Conservation (phyloP, 2,797 vertebrate species). For the Falco naumanni region DNA sequence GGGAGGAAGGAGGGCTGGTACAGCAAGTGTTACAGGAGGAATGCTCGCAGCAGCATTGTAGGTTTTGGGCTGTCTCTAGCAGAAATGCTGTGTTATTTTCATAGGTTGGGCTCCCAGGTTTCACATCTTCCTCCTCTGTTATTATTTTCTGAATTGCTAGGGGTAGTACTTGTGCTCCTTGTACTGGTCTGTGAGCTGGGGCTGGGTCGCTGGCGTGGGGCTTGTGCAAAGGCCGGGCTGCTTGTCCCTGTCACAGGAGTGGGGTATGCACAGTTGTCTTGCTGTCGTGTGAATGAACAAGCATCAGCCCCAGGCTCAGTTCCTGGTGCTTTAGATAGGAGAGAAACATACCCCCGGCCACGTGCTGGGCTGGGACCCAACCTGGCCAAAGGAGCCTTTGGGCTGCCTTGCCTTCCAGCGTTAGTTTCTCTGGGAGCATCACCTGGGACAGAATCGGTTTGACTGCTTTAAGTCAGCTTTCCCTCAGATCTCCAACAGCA, state of each 20-base stretch:
- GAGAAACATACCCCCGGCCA: not conserved
- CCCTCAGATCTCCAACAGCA: not conserved
- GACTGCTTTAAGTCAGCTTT: not conserved
- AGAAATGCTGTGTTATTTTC: not conserved
- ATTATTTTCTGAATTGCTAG: not conserved
- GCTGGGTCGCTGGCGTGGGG: fast-evolving
- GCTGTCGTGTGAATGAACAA: fast-evolving
- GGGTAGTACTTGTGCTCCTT: not conserved
- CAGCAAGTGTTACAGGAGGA: not conserved
- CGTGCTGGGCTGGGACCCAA: not conserved
- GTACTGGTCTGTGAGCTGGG: not conserved
- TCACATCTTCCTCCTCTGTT: not conserved
- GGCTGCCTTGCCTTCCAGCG: not conserved
- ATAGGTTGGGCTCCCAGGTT: not conserved
- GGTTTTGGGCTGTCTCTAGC: not conserved
- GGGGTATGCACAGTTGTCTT: not conserved
- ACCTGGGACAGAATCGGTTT: not conserved
- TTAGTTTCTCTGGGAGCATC: not conserved
- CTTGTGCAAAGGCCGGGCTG: not conserved
- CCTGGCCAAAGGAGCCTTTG: not conserved
- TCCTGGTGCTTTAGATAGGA: not conserved
- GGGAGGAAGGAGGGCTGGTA: not conserved
- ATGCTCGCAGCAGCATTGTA: not conserved
- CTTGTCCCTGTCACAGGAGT: not conserved
- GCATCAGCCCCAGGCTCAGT: not conserved